Conservation (phyloP, 2,113 vertebrate genomes). For the Ctenomys sociabilis region DNA sequence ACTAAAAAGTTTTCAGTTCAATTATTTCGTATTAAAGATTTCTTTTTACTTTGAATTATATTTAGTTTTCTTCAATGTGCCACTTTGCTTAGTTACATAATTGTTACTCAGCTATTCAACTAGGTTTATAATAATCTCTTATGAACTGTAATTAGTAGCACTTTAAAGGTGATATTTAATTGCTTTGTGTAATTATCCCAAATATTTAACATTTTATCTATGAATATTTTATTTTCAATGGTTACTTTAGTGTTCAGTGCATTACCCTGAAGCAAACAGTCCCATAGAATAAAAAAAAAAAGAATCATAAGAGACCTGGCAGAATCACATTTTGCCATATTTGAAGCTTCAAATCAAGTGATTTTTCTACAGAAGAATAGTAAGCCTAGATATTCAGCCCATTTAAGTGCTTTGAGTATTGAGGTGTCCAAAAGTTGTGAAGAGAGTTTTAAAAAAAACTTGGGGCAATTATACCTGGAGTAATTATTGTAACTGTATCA, state of each 20-base stretch:
- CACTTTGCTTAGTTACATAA: background rate
- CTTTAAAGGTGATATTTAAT: slow-evolving; percentile 10
- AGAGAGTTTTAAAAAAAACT: background rate
- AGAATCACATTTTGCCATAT: background rate
- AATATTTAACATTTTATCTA: background rate
- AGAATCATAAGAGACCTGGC: background rate
- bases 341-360: background rate
- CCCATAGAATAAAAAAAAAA: background rate
- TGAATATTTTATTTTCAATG: background rate
- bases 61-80: background rate
- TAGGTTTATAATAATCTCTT: background rate
- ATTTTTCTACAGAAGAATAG: background rate
- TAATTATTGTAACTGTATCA: background rate
- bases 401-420: background rate
- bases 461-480: background rate
- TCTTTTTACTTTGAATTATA: background rate
- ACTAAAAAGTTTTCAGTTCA: background rate
- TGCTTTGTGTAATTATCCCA: background rate
- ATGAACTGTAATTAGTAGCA: background rate
- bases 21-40: background rate
- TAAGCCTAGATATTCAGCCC: background rate
- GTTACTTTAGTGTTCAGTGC: slow-evolving; percentile 2
- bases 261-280: background rate
- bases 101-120: background rate
- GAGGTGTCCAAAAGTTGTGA: background rate